Evolutionary conservation across 1,140 invertebrate species (phyloP).

Genomic region (Homarus americanus): DNA sequence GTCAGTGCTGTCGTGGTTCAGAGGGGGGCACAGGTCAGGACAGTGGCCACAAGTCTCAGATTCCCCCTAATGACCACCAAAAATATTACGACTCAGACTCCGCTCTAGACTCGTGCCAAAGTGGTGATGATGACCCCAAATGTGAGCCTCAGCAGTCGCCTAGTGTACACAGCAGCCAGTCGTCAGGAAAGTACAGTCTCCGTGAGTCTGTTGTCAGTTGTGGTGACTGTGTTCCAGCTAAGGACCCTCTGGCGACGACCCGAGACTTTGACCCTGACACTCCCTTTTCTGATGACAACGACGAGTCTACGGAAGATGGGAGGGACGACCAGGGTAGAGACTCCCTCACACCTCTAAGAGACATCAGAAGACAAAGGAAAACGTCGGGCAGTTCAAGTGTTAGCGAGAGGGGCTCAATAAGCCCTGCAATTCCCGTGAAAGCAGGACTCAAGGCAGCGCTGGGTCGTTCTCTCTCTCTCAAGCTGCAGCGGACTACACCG

Average conservation of each 20-base stretch:
- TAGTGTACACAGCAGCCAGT: slow-evolving; percentile 47
- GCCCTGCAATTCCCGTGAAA: slow-evolving; percentile 20
- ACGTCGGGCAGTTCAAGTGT: slow-evolving; percentile 32
- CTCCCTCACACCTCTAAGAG: not conserved
- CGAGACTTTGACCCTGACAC: not conserved
- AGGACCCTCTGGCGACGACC: not conserved
- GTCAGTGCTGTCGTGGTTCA: slow-evolving; percentile 35
- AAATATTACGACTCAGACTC: not conserved
- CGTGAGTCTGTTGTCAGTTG: slow-evolving; percentile 32
- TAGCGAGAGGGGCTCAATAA: slow-evolving; percentile 46
- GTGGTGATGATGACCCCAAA: slow-evolving; percentile 16
- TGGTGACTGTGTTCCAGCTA: not conserved
- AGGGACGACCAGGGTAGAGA: not conserved
- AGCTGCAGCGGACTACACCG: slow-evolving; percentile 9
- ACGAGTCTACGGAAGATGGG: slow-evolving; percentile 6
- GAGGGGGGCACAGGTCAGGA: not conserved
- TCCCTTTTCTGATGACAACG: slow-evolving; percentile 39
- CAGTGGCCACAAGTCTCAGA: not conserved
- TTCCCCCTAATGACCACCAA: not conserved
- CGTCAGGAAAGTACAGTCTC: slow-evolving; percentile 61
- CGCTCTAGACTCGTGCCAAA: slow-evolving; percentile 41
- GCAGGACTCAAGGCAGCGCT: slow-evolving; percentile 24
- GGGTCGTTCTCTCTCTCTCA: slow-evolving; percentile 49
- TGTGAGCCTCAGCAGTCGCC: not conserved
- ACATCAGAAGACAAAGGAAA: not conserved